Conservation (phyloP, 1,140 invertebrate genomes). For the Coboldia fuscipes region DNA sequence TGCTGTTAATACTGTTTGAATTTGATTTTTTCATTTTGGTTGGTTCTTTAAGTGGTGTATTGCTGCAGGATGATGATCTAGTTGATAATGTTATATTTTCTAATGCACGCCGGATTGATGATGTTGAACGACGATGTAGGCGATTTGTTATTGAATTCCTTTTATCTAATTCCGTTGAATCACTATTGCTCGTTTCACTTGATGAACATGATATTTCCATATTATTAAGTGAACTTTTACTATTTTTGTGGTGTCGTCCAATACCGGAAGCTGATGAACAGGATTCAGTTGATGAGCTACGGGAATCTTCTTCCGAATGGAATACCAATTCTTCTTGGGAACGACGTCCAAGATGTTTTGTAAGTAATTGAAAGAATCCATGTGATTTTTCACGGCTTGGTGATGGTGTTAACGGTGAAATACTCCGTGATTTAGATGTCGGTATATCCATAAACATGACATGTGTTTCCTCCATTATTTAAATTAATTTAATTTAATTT, state of each 20-base stretch:
- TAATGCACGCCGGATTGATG: constrained; percentile 43
- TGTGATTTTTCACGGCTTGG: constrained; percentile 28
- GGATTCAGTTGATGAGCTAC: constrained; percentile 30
- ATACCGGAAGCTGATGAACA: constrained; percentile 29
- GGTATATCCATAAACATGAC: constrained; percentile 4
- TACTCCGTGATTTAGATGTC: constrained; percentile 1
- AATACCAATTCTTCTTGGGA: constrained; percentile 22
- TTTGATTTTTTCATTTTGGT: background rate
- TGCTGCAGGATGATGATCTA: constrained; percentile 35
- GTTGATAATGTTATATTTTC: constrained; percentile 37
- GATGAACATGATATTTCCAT: constrained; percentile 25
- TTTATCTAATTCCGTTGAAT: constrained; percentile 8
- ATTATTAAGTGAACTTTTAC: constrained; percentile 8
- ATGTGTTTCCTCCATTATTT: constrained; percentile 1
- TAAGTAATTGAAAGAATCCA: constrained; percentile 33
- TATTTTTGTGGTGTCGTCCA: constrained; percentile 14
- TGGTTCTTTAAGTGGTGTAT: constrained; percentile 21
- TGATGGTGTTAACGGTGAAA: constrained; percentile 20
- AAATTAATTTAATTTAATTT: background rate
- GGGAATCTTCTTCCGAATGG: constrained; percentile 27
- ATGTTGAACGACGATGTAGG: constrained; percentile 35
- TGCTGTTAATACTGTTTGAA: too few relatives aligned
- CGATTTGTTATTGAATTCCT: constrained; percentile 13
- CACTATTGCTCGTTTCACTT: constrained; percentile 33
- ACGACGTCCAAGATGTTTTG: constrained; percentile 28